Base-by-base conservation (phyloP, 1,140 invertebrate species). In the Caenorhabditis latens region DNA sequence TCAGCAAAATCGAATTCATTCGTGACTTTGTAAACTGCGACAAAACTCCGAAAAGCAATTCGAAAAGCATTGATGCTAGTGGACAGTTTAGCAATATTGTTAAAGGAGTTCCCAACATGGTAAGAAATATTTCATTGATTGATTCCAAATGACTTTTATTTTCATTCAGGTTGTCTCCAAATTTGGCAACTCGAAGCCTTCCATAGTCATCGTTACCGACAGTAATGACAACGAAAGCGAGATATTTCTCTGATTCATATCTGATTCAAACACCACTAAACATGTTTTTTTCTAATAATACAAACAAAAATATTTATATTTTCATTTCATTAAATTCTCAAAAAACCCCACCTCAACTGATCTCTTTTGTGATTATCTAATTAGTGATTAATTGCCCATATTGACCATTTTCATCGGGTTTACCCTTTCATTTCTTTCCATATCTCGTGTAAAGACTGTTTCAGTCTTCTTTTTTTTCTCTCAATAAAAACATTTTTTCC, bases 201-300 rank as follows among this genome's bases (percentile, higher is more conserved):
- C 71, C 6, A 50, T 79, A 4, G 71, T 79, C 7, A 50, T 79
- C 6, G 42, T 79, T 4, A 79, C 46, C 4, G 71, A 79, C 42
- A 79, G 71, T 79, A 79, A 50, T 79, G 71, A 79, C n/a, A 79
- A 79, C n/a, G 71, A 79, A 11, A 79, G 71, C 71, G 71, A 79
- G 40, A 79, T 79, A 50, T 79, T 79, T 50, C 71, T 79, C 4
- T 79, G 46, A 79, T 50, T 50, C 14, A 32, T 32, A 32, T 32
- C 32, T 32, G 32, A 32, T 32, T 13, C 9, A 32, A 32, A 21
- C 61, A 63, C 32, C 61, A 24, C n/a, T 13, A 13, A 32, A 63
- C 61, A 24, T 32, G 11, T 63, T 63, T 63, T 32, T 63, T 63
- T 13, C 2, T 2, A 32, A 32, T 40, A 21, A 9, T 63, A 58